Evolutionary conservation across 2,888 invertebrate species (phyloP).

Genomic region (Eupeodes luniger): DNA sequence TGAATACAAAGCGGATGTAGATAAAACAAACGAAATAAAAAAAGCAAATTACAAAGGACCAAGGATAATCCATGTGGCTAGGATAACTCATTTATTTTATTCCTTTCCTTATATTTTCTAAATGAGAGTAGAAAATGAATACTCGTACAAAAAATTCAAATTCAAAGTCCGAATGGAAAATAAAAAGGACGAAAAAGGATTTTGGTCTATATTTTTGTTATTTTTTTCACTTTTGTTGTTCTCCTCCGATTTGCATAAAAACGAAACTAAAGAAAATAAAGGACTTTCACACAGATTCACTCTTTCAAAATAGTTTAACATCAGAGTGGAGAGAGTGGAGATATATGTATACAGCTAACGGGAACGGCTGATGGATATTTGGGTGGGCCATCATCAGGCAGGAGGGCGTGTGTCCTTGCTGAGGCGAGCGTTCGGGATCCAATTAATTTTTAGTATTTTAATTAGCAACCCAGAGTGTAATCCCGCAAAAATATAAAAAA

Average conservation of each 20-base stretch:
- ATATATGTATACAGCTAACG: not conserved
- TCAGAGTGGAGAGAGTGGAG: not conserved
- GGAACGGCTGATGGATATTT: not conserved
- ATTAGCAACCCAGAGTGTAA: slow-evolving; percentile 66
- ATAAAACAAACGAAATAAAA: slow-evolving; percentile 45
- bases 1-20: slow-evolving; percentile 70
- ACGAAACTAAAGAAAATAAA: slow-evolving; percentile 55
- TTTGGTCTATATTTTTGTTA: slow-evolving; percentile 35
- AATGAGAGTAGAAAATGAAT: slow-evolving; percentile 30
- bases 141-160: slow-evolving; percentile 14
- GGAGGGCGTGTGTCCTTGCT: slow-evolving; percentile 43
- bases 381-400: not conserved
- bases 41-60: slow-evolving; percentile 64
- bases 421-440: slow-evolving; percentile 44
- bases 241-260: slow-evolving; percentile 67
- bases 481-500: slow-evolving; percentile 27
- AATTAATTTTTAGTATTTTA: slow-evolving; percentile 73
- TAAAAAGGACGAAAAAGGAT: slow-evolving; percentile 42
- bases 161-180: slow-evolving; percentile 48
- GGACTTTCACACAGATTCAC: slow-evolving; percentile 51
- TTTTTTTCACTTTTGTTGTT: slow-evolving; percentile 4
- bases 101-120: slow-evolving; percentile 25
- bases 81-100: slow-evolving; percentile 74
- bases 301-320: slow-evolving; percentile 48
- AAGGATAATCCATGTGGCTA: slow-evolving; percentile 71